Evolutionary conservation across 92 coral and sea anemone species (phyloP).

Genomic region (Porites rus): DNA sequence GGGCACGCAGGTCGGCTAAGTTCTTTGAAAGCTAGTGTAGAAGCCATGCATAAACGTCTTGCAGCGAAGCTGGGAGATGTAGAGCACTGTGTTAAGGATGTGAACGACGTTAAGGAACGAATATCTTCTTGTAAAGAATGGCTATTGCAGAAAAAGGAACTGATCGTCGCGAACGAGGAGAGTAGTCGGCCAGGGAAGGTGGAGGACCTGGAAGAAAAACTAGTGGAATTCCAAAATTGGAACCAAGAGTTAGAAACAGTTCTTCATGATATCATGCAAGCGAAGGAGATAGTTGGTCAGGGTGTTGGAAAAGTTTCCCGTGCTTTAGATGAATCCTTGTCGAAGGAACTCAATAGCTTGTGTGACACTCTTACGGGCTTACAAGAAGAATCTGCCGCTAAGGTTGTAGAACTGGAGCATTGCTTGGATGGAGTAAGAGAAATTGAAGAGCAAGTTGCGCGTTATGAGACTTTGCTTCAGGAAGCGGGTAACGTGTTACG

Average conservation of each 20-base stretch:
- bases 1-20: slow-evolving; percentile 15
- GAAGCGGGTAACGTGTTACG: slow-evolving; percentile 40
- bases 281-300: slow-evolving; percentile 51
- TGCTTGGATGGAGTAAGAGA: slow-evolving; percentile 42
- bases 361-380: slow-evolving; percentile 54
- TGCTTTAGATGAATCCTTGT: slow-evolving; percentile 57
- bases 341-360: slow-evolving; percentile 64
- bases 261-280: slow-evolving; percentile 48
- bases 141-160: slow-evolving; percentile 63
- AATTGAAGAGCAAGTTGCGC: slow-evolving; percentile 50
- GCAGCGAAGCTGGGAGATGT: slow-evolving; percentile 64
- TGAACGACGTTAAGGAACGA: slow-evolving; percentile 42
- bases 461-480: slow-evolving; percentile 56
- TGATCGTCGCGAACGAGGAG: slow-evolving; percentile 39
- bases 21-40: slow-evolving; percentile 62
- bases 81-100: slow-evolving; percentile 56
- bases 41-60: slow-evolving; percentile 55
- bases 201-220: slow-evolving; percentile 49
- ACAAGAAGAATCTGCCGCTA: slow-evolving; percentile 45
- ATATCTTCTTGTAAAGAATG: slow-evolving; percentile 73
- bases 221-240: slow-evolving; percentile 51
- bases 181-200: slow-evolving; percentile 18
- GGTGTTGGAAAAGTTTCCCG: slow-evolving; percentile 57
- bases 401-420: slow-evolving; percentile 44
- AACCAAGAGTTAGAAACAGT: slow-evolving; percentile 39